Conservation (phyloP, 2,113 vertebrate species). For the Sminthopsis crassicaudata region DNA sequence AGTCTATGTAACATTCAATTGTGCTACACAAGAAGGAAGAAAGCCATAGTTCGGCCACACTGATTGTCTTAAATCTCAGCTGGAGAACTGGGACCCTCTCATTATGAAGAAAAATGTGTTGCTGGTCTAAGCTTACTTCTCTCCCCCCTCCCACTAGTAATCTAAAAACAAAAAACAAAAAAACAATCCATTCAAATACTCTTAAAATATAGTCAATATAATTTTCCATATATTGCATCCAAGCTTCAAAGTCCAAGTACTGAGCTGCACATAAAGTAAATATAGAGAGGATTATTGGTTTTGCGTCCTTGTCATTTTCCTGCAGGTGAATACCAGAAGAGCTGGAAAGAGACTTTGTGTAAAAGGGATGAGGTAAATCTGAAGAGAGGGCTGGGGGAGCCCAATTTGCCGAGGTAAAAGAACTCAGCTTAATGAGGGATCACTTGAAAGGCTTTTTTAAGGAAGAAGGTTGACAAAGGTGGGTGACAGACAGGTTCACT, state of each 20-base stretch:
- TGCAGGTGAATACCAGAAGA: slow-evolving; percentile 19
- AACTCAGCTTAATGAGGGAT: background rate
- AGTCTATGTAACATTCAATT: slow-evolving; percentile 8
- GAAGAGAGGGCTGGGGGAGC: background rate
- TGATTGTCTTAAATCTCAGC: background rate
- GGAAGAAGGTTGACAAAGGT: background rate
- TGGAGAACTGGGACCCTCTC: background rate
- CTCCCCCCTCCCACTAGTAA: background rate
- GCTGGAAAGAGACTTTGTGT: background rate
- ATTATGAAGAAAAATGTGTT: background rate
- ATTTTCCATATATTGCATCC: background rate
- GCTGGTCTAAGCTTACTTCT: background rate
- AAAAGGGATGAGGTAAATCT: slow-evolving; percentile 33
- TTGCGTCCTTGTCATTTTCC: slow-evolving; percentile 22
- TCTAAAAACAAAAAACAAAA: no score
- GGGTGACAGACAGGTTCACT: slow-evolving; percentile 53
- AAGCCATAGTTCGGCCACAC: background rate
- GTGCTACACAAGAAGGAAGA: background rate
- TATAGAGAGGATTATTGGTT: background rate
- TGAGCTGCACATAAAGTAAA: slow-evolving; percentile 37
- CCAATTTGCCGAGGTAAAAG: background rate
- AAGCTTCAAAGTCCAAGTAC: slow-evolving; percentile 8
- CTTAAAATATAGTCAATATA: background rate
- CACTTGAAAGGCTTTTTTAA: background rate
- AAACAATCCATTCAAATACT: background rate